Evolutionary conservation across 2,113 vertebrate species (phyloP), one percentile per base, ranked within the genome.

Genomic region (Oceanodroma tethys): DNA sequence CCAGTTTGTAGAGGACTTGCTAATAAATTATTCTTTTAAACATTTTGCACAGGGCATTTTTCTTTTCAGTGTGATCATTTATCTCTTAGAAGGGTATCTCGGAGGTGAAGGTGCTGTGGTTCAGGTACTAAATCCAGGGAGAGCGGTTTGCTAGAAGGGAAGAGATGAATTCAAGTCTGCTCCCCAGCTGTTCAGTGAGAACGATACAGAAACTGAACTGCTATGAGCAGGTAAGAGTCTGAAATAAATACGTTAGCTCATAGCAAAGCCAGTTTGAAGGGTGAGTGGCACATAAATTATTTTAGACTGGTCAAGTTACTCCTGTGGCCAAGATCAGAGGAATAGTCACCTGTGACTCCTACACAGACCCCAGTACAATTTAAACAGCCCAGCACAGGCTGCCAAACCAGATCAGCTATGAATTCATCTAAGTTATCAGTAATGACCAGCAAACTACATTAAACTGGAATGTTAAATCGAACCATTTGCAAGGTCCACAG

Each of bases 1-100:
- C 4, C 14, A 20, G 17, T 43, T 65, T n/a, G 48, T 93, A 84
- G 30, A 84, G 14, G 7, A 56, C 9, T 83, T 48, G 15, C 5
- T 62, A 94, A 96, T 96, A 97, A 95, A 95, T 65, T 40, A 40
- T 13, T 72, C 5, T 86, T 87, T 32, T 59, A 78, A 73, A 16
- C 5, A 15, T 82, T 72, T 92, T 83, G n/a, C 22, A 43, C 30
- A 9, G 30, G 43, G 23, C 9, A 2, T 43, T 26, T 85, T 63
- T 48, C 53, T 58, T 67, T 55, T 47, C 20, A 36, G 36, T 30
- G 25, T 5, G 14, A 52, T 50, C 0, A 11, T n/a, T 88, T 75
- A 15, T 42, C 36, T 72, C 68, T 22, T 65, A 32, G 60, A 55
- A 83, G 26, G 55, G 13, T 50, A 3, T 5, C 7, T 16, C 9